Conservation (phyloP, 2,113 vertebrate genomes). For the Scomber japonicus region DNA sequence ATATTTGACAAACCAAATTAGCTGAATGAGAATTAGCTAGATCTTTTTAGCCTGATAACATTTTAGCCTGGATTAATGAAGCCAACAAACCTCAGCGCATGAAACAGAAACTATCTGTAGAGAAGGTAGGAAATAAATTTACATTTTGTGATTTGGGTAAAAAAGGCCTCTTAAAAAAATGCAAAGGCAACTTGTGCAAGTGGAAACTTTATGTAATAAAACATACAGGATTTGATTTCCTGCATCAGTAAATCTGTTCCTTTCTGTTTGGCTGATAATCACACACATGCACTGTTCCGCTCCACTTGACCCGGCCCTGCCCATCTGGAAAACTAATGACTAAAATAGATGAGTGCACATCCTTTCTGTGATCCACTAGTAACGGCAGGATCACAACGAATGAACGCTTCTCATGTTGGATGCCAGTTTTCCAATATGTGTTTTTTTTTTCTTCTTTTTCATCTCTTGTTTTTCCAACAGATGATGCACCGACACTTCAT, state of each 20-base stretch:
- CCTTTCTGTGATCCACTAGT: constrained; percentile 29
- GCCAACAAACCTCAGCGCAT: too few species aligned
- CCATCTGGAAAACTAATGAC: constrained; percentile 57
- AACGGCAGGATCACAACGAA: constrained; percentile 30
- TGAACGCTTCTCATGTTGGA: constrained; percentile 11
- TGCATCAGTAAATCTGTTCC: constrained; percentile 4
- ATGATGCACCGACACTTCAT: constrained; percentile 40
- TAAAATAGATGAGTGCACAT: constrained; percentile 54
- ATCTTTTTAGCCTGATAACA: too few species aligned
- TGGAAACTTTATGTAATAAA: not conserved
- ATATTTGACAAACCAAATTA: too few species aligned
- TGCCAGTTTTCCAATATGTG: constrained; percentile 42
- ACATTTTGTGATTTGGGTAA: not conserved
- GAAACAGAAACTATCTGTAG: not conserved
- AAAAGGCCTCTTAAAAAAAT: not conserved
- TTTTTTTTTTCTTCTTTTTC: constrained; percentile 17
- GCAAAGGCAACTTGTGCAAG: not conserved
- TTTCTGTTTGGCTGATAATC: constrained; percentile 16
- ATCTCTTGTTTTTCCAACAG: constrained; percentile 52
- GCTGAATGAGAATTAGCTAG: too few species aligned
- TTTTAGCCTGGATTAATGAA: too few species aligned
- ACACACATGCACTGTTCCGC: constrained; percentile 7
- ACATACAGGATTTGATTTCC: not conserved
- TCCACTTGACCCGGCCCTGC: not conserved
- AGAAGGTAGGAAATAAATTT: not conserved